Evolutionary conservation across 2,113 vertebrate species (phyloP).

Genomic region (Suncus etruscus): DNA sequence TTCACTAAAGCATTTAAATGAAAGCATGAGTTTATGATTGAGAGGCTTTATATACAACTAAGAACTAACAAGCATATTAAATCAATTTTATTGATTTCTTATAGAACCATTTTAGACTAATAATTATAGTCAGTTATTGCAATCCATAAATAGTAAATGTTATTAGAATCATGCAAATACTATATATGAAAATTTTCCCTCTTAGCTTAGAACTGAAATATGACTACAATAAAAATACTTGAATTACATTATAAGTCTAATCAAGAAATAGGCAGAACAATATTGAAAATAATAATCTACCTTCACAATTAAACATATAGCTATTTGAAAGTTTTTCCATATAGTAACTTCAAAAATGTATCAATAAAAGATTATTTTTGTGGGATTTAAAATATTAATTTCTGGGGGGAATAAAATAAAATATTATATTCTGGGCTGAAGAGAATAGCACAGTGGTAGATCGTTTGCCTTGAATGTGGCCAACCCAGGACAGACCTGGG

Average conservation of each 20-base stretch:
- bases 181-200: conserved; percentile 46
- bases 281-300: conserved; percentile 46
- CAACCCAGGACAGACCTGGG: too few relatives aligned
- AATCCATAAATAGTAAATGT: conserved; percentile 48
- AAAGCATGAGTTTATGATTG: conserved; percentile 38
- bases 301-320: conserved; percentile 60
- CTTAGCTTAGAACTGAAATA: conserved; percentile 60
- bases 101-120: conserved; percentile 38
- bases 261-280: conserved; percentile 62
- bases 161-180: conserved; percentile 50
- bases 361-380: conserved; percentile 70
- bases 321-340: conserved; percentile 68
- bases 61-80: conserved; percentile 43
- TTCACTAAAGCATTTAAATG: conserved; percentile 57
- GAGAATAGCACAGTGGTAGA: too few relatives aligned
- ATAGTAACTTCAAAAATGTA: conserved; percentile 60
- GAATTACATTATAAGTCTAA: conserved; percentile 68
- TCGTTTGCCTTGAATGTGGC: too few relatives aligned
- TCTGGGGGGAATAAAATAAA: too few relatives aligned
- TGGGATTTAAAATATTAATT: conserved; percentile 37
- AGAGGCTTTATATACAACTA: conserved; percentile 2
- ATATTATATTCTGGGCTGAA: too few relatives aligned
- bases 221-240: conserved; percentile 61
- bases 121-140: conserved; percentile 38
- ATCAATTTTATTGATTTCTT: conserved; percentile 63